These are phyloP conservation scores for Temnothorax curvispinosus DNA, from an alignment of 1,140 invertebrate genomes.

Conservation along the genomic window DNA sequence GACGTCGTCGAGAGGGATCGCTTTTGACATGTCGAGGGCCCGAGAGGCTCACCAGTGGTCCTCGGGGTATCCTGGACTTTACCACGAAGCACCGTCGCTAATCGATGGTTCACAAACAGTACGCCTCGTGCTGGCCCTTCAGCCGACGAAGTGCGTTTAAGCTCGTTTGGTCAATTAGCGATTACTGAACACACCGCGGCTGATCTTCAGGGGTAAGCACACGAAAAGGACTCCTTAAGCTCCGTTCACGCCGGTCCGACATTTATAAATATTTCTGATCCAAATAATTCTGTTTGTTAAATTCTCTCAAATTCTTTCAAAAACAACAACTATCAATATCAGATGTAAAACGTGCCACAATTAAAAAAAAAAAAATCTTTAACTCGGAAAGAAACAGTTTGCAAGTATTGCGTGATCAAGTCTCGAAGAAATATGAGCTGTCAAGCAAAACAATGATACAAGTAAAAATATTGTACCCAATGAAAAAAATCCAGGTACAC, in stretches of 20 bases:
- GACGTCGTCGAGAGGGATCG: slow-evolving; percentile 71
- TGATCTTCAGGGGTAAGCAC: slow-evolving; percentile 51
- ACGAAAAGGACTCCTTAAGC: slow-evolving; percentile 60
- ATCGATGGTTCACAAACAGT: slow-evolving; percentile 83
- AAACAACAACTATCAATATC: background rate
- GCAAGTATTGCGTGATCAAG: background rate
- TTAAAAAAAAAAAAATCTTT: background rate
- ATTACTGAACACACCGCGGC: slow-evolving; percentile 62
- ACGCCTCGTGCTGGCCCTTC: slow-evolving; percentile 64
- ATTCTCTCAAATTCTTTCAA: background rate
- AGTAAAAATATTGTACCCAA: background rate
- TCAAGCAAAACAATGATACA: background rate
- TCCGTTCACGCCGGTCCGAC: slow-evolving; percentile 41
- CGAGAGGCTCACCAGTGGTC: slow-evolving; percentile 65
- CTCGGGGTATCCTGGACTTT: slow-evolving; percentile 74
- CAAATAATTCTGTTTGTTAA: background rate
- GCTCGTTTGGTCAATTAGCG: slow-evolving; percentile 82
- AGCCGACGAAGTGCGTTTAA: slow-evolving; percentile 79
- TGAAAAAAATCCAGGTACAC: background rate
- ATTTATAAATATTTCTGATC: background rate
- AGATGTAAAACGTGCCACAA: background rate
- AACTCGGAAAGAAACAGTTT: background rate
- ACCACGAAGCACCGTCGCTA: slow-evolving; percentile 76
- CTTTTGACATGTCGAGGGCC: slow-evolving; percentile 75
- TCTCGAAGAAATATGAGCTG: background rate